Conservation (phyloP, 2,797 vertebrate species). For the Sarcophilus harrisii region DNA sequence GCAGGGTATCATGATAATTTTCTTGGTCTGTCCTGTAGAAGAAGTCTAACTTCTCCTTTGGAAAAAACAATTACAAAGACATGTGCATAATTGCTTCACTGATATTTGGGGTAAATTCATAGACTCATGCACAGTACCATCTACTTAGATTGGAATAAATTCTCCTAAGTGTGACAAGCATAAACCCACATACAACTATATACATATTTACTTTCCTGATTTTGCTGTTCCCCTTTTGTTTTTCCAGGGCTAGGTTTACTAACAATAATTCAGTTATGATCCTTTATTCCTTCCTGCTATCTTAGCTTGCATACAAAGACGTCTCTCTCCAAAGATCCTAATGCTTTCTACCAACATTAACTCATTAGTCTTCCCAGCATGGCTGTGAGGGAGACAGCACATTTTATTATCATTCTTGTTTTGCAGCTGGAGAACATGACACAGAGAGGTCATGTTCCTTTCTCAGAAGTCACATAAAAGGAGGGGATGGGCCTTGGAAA, state of each 20-base stretch:
- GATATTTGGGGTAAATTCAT: slow-evolving; percentile 31
- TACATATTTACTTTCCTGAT: slow-evolving; percentile 36
- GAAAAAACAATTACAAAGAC: slow-evolving; percentile 9
- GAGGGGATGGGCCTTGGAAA: not conserved
- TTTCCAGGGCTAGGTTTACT: slow-evolving; percentile 13
- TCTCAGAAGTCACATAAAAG: not conserved
- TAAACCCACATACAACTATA: slow-evolving; percentile 19
- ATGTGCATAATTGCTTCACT: slow-evolving; percentile 20
- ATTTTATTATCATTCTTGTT: slow-evolving; percentile 5
- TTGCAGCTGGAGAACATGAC: not conserved
- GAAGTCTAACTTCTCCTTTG: not conserved
- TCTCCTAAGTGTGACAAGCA: slow-evolving; percentile 41
- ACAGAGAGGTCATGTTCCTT: not conserved
- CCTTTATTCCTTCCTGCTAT: not conserved
- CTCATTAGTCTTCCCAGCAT: not conserved
- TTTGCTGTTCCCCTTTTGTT: slow-evolving; percentile 39
- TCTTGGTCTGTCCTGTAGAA: slow-evolving; percentile 11
- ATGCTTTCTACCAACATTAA: not conserved
- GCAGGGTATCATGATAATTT: slow-evolving; percentile 32
- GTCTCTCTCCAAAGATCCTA: not conserved
- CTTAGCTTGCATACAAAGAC: not conserved
- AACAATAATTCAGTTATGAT: not conserved
- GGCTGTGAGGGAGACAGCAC: not conserved
- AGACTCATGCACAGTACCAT: slow-evolving; percentile 10
- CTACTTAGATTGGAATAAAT: not conserved